phyloP scores from a whole-genome alignment of 1,140 invertebrate genomes.

The Pomacea maculata region DNA sequence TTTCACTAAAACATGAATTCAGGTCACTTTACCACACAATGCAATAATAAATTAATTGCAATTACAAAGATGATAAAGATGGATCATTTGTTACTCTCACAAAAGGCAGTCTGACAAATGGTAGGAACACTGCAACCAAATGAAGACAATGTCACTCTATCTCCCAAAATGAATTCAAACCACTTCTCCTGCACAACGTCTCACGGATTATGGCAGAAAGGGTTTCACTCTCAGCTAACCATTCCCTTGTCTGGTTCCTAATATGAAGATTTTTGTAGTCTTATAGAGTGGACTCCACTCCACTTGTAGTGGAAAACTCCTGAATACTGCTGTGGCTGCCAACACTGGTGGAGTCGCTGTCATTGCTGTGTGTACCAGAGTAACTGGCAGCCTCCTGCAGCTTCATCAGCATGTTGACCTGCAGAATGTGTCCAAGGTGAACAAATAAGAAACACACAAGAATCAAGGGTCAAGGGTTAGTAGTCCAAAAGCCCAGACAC shows the following conservation, averaged over 20 bases:
- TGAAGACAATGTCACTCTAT: not conserved
- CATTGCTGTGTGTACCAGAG: constrained; percentile 73
- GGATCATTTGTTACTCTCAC: no score
- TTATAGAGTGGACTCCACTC: constrained; percentile 46
- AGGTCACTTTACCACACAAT: no score
- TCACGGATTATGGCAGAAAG: not conserved
- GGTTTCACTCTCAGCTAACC: not conserved
- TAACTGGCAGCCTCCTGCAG: constrained; percentile 90
- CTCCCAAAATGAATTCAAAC: not conserved
- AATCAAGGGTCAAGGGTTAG: constrained; percentile 14
- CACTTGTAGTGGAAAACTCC: constrained; percentile 41
- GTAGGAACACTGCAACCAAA: not conserved
- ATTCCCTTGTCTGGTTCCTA: not conserved
- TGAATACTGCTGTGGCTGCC: constrained; percentile 69
- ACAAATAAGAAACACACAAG: constrained; percentile 6
- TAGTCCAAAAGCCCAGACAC: not conserved
- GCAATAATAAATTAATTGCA: no score
- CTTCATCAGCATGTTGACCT: constrained; percentile 94
- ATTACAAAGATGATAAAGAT: no score
- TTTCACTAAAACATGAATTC: no score
- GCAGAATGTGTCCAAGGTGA: constrained; percentile 39
- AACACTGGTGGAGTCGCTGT: constrained; percentile 78
- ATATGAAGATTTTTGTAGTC: no score
- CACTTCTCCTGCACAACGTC: not conserved
- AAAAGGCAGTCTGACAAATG: not conserved